Evolutionary conservation across 2,797 vertebrate genomes (phyloP).

Genomic region (Neosalanx taihuensis): DNA sequence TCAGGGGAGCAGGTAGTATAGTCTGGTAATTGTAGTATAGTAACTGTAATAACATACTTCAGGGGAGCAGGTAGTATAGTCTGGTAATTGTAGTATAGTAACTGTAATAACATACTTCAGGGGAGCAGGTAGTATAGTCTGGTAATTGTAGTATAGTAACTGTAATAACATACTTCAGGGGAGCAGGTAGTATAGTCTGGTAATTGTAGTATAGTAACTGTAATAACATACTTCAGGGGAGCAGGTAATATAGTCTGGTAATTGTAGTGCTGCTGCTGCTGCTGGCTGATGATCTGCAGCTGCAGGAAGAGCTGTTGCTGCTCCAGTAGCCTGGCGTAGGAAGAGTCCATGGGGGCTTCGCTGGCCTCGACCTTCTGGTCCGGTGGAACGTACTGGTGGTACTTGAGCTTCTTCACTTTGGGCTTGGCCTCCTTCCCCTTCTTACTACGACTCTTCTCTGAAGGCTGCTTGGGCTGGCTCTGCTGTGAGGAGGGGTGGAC

Average conservation of each 20-base stretch:
- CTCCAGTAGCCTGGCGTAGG: constrained; percentile 93
- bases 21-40: constrained; percentile 95
- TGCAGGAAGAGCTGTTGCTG: constrained; percentile 98
- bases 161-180: no score
- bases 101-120: no score
- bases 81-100: no score
- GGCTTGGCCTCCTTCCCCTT: constrained; percentile 92
- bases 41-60: no score
- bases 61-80: no score
- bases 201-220: no score
- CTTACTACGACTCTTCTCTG: constrained; percentile 92
- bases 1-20: constrained; percentile 92
- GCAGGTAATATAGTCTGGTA: constrained; percentile 97
- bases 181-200: no score
- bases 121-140: no score
- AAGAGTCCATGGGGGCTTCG: constrained; percentile 92
- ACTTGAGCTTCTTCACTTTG: constrained; percentile 94
- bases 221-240: constrained; percentile 83
- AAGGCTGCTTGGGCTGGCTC: constrained; percentile 87
- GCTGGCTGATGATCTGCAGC: constrained; percentile 98
- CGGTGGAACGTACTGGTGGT: constrained; percentile 97
- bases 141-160: no score
- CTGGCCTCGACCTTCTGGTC: constrained; percentile 93
- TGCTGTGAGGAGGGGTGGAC: constrained; percentile 72
- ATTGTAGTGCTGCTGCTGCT: constrained; percentile 96